phyloP scores from a whole-genome alignment of 2,113 vertebrate species.

The Trematocara zebra region DNA sequence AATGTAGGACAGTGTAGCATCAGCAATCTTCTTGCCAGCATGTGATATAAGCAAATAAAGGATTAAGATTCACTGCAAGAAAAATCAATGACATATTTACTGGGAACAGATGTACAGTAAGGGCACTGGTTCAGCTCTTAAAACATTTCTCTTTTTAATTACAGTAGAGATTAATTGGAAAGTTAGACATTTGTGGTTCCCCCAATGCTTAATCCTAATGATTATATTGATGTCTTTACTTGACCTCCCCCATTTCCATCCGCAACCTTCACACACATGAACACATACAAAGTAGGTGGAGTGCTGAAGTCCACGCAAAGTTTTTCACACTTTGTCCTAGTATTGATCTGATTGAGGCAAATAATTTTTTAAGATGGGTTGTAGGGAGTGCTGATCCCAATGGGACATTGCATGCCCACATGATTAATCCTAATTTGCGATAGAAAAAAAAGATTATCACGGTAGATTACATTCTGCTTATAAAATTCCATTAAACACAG shows the following conservation, averaged over 20 bases:
- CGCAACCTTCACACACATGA: not conserved
- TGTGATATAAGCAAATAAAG: not conserved
- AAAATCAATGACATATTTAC: not conserved
- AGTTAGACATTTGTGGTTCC: not conserved
- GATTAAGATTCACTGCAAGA: not conserved
- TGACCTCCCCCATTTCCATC: not conserved
- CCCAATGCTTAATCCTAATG: not conserved
- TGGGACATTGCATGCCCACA: not conserved
- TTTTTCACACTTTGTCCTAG: not conserved
- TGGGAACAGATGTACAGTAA: not conserved
- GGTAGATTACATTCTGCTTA: not conserved
- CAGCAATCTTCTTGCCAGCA: not conserved
- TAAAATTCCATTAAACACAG: not conserved
- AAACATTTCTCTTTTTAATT: not conserved
- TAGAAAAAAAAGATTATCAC: not conserved
- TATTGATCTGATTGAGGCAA: not conserved
- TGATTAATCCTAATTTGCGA: not conserved
- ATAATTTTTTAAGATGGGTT: not conserved
- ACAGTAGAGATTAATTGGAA: not conserved
- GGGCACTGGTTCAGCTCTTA: not conserved
- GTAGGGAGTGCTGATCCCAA: not conserved
- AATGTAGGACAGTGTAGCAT: not conserved
- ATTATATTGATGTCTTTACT: not conserved
- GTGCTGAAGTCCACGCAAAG: not conserved
- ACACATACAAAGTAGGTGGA: not conserved